Evolutionary conservation across 37 sponge, comb jelly and placozoan genomes (phyloP).

Genomic region (Agelas oroides): DNA sequence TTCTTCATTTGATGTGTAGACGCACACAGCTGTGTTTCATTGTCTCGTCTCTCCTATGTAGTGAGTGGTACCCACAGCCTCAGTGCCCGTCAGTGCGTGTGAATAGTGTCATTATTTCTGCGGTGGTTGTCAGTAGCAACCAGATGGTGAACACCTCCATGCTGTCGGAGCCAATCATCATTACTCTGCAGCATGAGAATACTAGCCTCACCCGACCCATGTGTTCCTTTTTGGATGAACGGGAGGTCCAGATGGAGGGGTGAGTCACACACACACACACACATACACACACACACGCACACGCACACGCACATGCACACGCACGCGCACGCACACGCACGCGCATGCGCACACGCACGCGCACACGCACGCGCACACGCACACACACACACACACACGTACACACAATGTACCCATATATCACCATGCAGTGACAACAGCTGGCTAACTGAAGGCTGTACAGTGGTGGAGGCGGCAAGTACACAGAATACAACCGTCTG

Average conservation of each 20-base stretch:
- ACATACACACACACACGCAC: too few species aligned
- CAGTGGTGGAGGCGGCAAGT: neutral
- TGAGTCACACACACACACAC: too few species aligned
- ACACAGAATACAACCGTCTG: conserved; percentile 53
- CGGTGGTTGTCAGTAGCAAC: conserved; percentile 21
- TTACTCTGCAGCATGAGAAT: conserved; percentile 56
- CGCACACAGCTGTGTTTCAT: too few species aligned
- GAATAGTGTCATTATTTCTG: conserved; percentile 65
- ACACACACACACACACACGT: too few species aligned
- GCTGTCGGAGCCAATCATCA: conserved; percentile 48
- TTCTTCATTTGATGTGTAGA: too few species aligned
- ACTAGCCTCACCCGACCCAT: neutral
- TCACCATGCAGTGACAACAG: neutral
- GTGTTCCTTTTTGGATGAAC: conserved; percentile 46
- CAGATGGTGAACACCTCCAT: conserved; percentile 18
- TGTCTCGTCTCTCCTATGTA: neutral
- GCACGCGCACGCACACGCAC: too few species aligned
- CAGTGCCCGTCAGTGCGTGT: conserved; percentile 6
- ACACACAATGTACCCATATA: too few species aligned
- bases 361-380: neutral
- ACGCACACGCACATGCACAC: too few species aligned
- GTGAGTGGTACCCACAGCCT: conserved; percentile 23
- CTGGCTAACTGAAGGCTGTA: conserved; percentile 37
- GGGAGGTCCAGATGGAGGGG: neutral
- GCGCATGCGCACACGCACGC: too few species aligned